These are phyloP conservation scores for Gallinago solitaria DNA, from an alignment of 2,797 vertebrate species.

Conservation along the genomic window DNA sequence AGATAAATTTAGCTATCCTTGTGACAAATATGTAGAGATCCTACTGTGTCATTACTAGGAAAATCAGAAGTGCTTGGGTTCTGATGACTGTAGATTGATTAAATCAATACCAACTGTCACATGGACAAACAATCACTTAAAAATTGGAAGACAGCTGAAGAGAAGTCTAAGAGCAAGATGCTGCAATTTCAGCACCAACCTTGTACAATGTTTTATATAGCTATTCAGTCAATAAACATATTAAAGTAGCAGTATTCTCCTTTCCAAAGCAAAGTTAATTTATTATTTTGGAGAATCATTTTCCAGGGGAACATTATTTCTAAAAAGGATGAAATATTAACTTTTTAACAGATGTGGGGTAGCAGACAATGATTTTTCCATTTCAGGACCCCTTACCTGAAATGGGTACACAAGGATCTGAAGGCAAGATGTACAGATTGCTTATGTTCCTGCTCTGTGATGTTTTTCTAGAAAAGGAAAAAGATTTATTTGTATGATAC, in stretches of 20 bases:
- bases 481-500: slow-evolving; percentile 9
- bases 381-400: slow-evolving; percentile 83
- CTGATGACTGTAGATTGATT: neutral
- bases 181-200: neutral
- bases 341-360: neutral
- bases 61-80: neutral
- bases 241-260: neutral
- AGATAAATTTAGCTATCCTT: neutral
- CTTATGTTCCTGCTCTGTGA: slow-evolving; percentile 90
- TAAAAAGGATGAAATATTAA: neutral
- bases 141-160: neutral
- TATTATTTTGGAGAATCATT: neutral
- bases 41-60: neutral
- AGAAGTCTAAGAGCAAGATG: neutral
- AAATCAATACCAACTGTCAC: neutral
- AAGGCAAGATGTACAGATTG: slow-evolving; percentile 92
- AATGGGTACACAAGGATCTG: slow-evolving; percentile 93
- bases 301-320: neutral
- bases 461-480: slow-evolving; percentile 86
- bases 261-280: neutral
- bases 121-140: neutral
- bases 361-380: neutral
- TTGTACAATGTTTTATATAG: neutral
- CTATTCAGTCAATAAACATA: neutral
- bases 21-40: neutral